These are phyloP conservation scores for Falco biarmicus DNA, from an alignment of 2,797 vertebrate genomes.

Conservation along the genomic window DNA sequence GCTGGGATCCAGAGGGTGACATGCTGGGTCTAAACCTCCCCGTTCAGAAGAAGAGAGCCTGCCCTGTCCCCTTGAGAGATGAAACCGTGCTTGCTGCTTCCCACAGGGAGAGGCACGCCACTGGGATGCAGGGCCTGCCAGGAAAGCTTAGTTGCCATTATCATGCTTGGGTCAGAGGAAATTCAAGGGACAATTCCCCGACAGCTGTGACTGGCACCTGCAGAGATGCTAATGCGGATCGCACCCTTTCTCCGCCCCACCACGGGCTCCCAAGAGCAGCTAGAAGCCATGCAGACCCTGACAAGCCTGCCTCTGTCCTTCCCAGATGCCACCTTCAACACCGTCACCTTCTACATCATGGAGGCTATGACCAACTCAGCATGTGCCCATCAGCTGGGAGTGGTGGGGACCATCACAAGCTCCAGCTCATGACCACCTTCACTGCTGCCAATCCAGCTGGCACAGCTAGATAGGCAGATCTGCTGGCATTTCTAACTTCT, in stretches of 20 bases:
- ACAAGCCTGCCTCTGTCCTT: neutral
- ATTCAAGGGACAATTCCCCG: neutral
- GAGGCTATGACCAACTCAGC: too few species aligned
- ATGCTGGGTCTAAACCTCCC: neutral
- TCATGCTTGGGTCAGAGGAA: neutral
- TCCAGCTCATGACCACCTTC: neutral
- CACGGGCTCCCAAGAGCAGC: neutral
- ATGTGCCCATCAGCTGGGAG: neutral
- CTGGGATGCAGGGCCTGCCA: neutral
- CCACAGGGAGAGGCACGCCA: neutral
- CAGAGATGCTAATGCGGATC: neutral
- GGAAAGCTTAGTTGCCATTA: neutral
- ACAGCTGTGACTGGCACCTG: neutral
- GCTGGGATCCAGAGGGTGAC: neutral
- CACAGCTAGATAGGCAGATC: neutral
- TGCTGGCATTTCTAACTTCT: neutral
- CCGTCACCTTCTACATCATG: fast-evolving
- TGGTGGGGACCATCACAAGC: neutral
- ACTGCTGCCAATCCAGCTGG: fast-evolving
- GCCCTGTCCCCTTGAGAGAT: neutral
- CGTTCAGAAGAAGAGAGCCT: neutral
- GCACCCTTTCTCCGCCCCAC: neutral
- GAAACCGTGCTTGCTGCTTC: neutral
- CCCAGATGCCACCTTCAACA: neutral
- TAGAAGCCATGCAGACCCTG: neutral